Evolutionary conservation across 2,797 vertebrate genomes (phyloP), one percentile per base, ranked within the genome.

Genomic region (Lemur catta): DNA sequence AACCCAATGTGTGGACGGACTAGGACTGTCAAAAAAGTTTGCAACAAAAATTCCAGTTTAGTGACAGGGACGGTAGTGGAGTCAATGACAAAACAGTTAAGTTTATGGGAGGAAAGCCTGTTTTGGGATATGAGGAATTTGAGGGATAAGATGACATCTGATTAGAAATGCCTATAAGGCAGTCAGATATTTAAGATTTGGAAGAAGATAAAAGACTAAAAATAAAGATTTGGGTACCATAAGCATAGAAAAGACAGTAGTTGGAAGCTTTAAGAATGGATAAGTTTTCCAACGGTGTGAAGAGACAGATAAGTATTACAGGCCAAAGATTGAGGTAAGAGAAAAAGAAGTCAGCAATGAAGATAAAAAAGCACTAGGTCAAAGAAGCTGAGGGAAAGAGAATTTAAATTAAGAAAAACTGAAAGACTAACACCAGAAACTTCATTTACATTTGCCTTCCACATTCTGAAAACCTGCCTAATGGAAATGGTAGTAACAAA

Each of bases 31-130:
- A 95, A 96, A 76, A 79, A 87, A 65, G 33, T 92, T 91, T 14
- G 86, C 30, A 91, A 79, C 22, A 84, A 94, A 96, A 96, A 93
- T 85, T 94, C 35, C 80, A 89, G 17, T 18, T 95, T 22, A 89
- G 63, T 59, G 41, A 84, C 18, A 94, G 33, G 28, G 14, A 86
- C 7, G 55, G 24, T 43, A 89, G 30, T 38, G 8, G 46, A 75
- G 15, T 18, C 75, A 89, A 94, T 59, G 69, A 89, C 65, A 79
- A 87, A 97, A 93, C n/a, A 79, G 43, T 14, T 69, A 96, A 65
- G 33, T 78, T 89, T 63, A 65, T 30, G 24, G 41, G 9, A 89
- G 22, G 93, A 93, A 95, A 87, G 43, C 24, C 81, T 75, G 55
- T 50, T 89, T 89, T 81, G 48, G 46, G 84, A 75, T 82, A 75